These are phyloP conservation scores for Apodemus agrarius DNA, from an alignment of 2,797 vertebrate genomes.

Conservation along the genomic window DNA sequence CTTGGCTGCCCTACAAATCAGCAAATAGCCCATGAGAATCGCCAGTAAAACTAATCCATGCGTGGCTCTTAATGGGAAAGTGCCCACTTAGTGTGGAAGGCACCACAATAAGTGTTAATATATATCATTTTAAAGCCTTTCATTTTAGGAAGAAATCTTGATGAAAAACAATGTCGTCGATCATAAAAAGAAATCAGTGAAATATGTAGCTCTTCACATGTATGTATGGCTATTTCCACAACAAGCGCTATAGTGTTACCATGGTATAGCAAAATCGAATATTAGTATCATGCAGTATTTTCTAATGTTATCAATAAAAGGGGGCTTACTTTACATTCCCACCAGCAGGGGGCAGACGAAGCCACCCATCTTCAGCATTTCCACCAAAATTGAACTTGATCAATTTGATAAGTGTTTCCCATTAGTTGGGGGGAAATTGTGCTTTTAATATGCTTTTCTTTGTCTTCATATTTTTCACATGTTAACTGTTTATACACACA, in stretches of 20 bases:
- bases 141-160: neutral
- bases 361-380: neutral
- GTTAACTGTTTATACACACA: neutral
- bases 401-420: neutral
- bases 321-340: neutral
- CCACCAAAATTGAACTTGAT: neutral
- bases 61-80: neutral
- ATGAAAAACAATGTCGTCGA: neutral
- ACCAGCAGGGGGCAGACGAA: neutral
- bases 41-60: neutral
- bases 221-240: neutral
- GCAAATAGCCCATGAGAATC: neutral
- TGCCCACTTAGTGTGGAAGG: neutral
- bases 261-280: too few species aligned
- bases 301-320: neutral
- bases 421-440: neutral
- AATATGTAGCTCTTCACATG: neutral
- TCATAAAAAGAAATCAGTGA: neutral
- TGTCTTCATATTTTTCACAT: neutral
- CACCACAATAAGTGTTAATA: neutral
- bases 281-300: neutral
- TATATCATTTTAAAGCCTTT: neutral
- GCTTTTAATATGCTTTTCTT: constrained; percentile 11
- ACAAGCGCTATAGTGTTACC: neutral
- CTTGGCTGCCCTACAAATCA: neutral